Evolutionary conservation across 1,140 invertebrate genomes (phyloP).

Genomic region (Drosophila watanabei): DNA sequence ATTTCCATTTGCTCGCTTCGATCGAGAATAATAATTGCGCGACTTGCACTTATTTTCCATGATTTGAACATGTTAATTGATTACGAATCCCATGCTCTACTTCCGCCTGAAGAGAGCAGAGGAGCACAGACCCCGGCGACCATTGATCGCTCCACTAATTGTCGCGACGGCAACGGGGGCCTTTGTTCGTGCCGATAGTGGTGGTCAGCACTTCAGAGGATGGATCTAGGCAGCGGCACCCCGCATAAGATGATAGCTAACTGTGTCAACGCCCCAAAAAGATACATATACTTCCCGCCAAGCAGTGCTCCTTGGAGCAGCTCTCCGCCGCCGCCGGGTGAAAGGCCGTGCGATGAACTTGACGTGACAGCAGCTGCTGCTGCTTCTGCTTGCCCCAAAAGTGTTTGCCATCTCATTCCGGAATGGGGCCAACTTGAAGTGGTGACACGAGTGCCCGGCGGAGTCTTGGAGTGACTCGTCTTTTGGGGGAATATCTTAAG

Average conservation of each 20-base stretch:
- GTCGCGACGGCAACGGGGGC: conserved; percentile 37
- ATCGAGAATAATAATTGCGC: conserved; percentile 56
- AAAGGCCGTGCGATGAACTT: conserved; percentile 70
- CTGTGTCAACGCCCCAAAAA: conserved; percentile 23
- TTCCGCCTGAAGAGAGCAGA: conserved; percentile 57
- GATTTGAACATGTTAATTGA: conserved; percentile 81
- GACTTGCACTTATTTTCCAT: conserved; percentile 68
- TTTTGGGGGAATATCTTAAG: neutral
- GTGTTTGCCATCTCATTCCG: conserved; percentile 28
- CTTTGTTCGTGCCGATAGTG: conserved; percentile 79
- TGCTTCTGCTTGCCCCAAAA: conserved; percentile 12
- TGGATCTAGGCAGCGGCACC: conserved; percentile 44
- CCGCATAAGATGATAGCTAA: conserved; percentile 45
- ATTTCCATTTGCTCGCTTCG: conserved; percentile 26
- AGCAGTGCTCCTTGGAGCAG: conserved; percentile 10
- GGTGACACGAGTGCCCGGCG: conserved; percentile 12
- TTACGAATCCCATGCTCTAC: conserved; percentile 75
- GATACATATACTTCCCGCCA: conserved; percentile 42
- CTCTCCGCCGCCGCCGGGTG: conserved; percentile 41
- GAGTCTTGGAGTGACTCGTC: neutral
- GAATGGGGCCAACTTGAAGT: conserved; percentile 46
- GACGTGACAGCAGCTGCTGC: conserved; percentile 41
- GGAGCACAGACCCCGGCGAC: conserved; percentile 55
- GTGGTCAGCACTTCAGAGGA: conserved; percentile 18
- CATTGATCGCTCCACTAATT: conserved; percentile 83